Conservation (phyloP, 2,797 vertebrate genomes). For the Cryptoprocta ferox region DNA sequence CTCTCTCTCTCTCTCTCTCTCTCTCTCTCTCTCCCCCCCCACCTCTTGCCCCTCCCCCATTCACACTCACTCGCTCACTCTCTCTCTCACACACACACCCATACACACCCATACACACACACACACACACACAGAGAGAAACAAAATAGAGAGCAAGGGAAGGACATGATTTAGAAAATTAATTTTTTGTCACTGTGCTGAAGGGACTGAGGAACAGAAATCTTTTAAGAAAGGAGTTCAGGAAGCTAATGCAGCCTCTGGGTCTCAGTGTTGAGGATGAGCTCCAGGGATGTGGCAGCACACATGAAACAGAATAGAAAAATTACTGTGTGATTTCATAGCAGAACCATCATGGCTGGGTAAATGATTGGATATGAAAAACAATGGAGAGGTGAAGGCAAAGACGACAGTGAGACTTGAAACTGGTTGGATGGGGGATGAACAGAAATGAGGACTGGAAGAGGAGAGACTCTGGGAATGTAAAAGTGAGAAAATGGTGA, state of each 20-base stretch:
- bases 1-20: too few relatives aligned
- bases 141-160: neutral
- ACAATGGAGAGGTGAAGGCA: neutral
- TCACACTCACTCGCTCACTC: too few relatives aligned
- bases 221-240: neutral
- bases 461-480: neutral
- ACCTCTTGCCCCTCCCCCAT: too few relatives aligned
- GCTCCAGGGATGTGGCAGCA: neutral
- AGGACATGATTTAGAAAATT: neutral
- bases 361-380: neutral
- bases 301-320: neutral
- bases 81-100: too few relatives aligned
- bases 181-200: slow-evolving; percentile 17
- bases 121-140: too few relatives aligned
- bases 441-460: neutral
- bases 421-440: neutral
- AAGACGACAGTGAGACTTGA: neutral
- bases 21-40: too few relatives aligned
- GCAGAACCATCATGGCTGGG: neutral
- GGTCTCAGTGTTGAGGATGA: neutral
- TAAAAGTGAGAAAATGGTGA: neutral
- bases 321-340: neutral
- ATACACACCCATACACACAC: too few relatives aligned
- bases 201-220: neutral
- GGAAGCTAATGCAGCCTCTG: neutral